Evolutionary conservation across 1,140 invertebrate species (phyloP), one percentile per base, ranked within the genome.

Genomic region (Limonius californicus): DNA sequence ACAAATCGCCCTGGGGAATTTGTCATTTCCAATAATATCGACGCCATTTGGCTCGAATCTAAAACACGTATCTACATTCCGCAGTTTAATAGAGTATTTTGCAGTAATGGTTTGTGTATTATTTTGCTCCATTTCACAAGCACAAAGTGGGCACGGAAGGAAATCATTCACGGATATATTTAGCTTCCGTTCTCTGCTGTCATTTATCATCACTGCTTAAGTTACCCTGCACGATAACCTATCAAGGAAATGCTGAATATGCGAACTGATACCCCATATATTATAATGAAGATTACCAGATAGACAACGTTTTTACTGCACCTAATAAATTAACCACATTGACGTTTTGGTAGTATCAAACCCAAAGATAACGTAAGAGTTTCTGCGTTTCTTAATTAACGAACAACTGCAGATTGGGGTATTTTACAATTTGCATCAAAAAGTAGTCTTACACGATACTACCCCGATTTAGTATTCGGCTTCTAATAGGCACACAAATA

Each of bases 131-230:
- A 50, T 50, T 50, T 50, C 45, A 50, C 45, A 19, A 7, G 45
- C 45, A 50, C 16, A 50, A 50, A 50, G 45, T 50, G 45, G 8
- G n/a, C 45, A 50, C n/a, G 45, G 45, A 50, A 50, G 45, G 45
- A 50, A 50, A 50, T 50, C 45, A 50, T 50, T 50, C 45, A 50
- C 9, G 45, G 14, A 50, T 50, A 50, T 50, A 50, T 50, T 50
- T 50, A 50, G 20, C 45, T 50, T 50, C 45, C 45, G 45, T 50
- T 50, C 45, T 50, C 45, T 21, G 12, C 14, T 50, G 14, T 50
- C 45, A 50, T 50, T 50, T 50, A 50, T 50, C 45, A 50, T 21
- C 20, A 50, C 16, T 21, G 45, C 45, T 50, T 50, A 6, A 50
- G 45, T 50, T 50, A 50, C 14, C 7, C 3, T 7, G 2, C 14